Evolutionary conservation across 2,888 invertebrate genomes (phyloP), one percentile per base, ranked within the genome.

Genomic region (Notocelia uddmanniana): DNA sequence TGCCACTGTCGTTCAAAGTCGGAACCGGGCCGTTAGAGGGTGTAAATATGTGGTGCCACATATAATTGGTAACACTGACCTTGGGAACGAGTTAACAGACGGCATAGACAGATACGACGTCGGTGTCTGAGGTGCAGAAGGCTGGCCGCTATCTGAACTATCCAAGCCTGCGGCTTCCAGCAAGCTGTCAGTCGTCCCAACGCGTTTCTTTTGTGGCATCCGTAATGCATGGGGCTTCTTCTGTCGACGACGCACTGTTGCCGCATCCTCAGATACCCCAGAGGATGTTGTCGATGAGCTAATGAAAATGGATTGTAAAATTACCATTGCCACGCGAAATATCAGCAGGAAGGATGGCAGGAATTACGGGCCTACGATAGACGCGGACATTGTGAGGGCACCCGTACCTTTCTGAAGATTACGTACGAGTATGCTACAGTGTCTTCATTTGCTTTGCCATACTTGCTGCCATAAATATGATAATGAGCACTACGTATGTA

Each of bases 31-130:
- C n/a, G n/a, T n/a, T n/a, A n/a, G n/a, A n/a, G n/a, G n/a, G n/a
- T n/a, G 2, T 26, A 26, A 5, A 26, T 26, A 5, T 26, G 5
- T 3, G 26, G 9, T 1, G 15, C 15, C 6, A 13, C 26, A 48
- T 48, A 62, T 15, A 5, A 15, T 26, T 26, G 18, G 23, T 1
- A 5, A 13, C 48, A 73, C 78, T 78, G 83, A 96, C 94, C 96
- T 96, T 0, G 97, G 97, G 81, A 97, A 98, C n/a, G 96, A 96
- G 81, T 96, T 96, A 11, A 97, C 96, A 2, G 97, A 97, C 23
- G 97, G 97, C 97, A 97, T 97, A 0, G 97, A 97, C 6, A 97
- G 94, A 82, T 97, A 97, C 0, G 97, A 97, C 59, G 97, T 97
- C 0, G 97, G 95, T 3, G 95, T 95, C 6, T 91, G 94, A 0